Percentiles rank a stretch among this genome's conserved stretches.
These are phyloP conservation scores for Latrodectus hesperus DNA, from an alignment of 2,888 invertebrate genomes.

Conservation along the genomic window DNA sequence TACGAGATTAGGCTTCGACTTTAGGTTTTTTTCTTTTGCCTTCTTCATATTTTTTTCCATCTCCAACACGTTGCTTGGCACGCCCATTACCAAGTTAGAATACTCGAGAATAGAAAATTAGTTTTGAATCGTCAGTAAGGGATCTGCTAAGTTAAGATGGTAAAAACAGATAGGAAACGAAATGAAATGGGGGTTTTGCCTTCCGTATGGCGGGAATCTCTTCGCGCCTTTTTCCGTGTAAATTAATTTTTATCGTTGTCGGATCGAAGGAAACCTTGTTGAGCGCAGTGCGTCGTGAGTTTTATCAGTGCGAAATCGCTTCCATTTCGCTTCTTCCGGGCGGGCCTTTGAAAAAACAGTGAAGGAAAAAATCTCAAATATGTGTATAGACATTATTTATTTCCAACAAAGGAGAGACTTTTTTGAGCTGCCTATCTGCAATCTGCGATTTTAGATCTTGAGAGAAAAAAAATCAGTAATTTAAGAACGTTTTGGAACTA, in stretches of 20 bases:
- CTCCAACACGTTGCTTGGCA: slow-evolving; percentile 12
- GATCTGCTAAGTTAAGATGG: slow-evolving; percentile 53
- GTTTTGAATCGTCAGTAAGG: slow-evolving; percentile 59
- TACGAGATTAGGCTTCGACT: slow-evolving; percentile 10
- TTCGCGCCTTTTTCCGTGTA: slow-evolving; percentile 55
- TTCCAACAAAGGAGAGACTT: slow-evolving; percentile 18
- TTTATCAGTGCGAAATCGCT: slow-evolving; percentile 46
- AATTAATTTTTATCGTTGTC: slow-evolving; percentile 65
- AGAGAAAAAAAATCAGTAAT: too few relatives aligned
- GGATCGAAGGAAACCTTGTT: slow-evolving; percentile 36
- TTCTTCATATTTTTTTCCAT: not conserved
- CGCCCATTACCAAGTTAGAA: slow-evolving; percentile 51
- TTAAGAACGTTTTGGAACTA: too few relatives aligned
- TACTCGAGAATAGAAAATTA: slow-evolving; percentile 59
- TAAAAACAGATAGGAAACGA: slow-evolving; percentile 41
- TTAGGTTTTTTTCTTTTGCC: not conserved
- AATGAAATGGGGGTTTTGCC: slow-evolving; percentile 37
- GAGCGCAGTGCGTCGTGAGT: slow-evolving; percentile 35
- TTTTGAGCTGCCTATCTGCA: not conserved
- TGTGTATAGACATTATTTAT: not conserved
- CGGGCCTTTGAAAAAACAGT: slow-evolving; percentile 3
- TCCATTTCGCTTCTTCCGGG: slow-evolving; percentile 44
- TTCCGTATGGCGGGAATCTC: slow-evolving; percentile 51
- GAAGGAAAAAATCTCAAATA: too few relatives aligned
- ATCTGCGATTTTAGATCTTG: too few relatives aligned